Percentiles rank a stretch among this genome's conserved stretches.
Conservation (phyloP, 2,113 vertebrate species). For the Ranitomeya imitator region DNA sequence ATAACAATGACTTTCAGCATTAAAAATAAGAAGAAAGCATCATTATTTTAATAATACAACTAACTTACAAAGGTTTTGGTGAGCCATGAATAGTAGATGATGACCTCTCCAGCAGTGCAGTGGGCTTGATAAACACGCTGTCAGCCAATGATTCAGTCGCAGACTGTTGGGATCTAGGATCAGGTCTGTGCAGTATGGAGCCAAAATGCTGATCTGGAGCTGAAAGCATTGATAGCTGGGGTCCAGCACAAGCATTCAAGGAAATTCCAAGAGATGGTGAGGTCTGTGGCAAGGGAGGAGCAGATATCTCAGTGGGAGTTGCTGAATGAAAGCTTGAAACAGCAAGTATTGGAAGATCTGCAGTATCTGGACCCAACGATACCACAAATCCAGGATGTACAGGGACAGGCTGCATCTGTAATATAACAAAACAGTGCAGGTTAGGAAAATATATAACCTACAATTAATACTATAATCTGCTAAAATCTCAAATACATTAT, state of each 20-base stretch:
- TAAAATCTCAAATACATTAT: background rate
- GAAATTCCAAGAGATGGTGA: background rate
- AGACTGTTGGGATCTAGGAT: background rate
- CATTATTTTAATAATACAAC: background rate
- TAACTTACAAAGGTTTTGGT: slow-evolving; percentile 32
- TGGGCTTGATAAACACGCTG: background rate
- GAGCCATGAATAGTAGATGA: background rate
- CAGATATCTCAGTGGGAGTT: background rate
- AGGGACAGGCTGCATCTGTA: background rate
- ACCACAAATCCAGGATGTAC: background rate
- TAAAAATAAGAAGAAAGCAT: background rate
- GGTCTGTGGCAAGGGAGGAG: background rate
- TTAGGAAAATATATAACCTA: too few relatives aligned
- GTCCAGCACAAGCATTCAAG: background rate
- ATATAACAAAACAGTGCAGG: background rate
- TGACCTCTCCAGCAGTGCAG: background rate
- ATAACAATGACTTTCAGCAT: background rate
- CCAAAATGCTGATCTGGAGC: background rate
- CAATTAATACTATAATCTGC: background rate
- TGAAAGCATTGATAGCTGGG: background rate
- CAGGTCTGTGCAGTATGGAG: background rate
- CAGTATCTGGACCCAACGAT: too few relatives aligned
- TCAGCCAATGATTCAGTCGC: background rate
- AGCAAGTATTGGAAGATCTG: background rate
- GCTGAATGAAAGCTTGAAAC: background rate